phyloP scores from a whole-genome alignment of 2,113 vertebrate species.

The Columba livia region DNA sequence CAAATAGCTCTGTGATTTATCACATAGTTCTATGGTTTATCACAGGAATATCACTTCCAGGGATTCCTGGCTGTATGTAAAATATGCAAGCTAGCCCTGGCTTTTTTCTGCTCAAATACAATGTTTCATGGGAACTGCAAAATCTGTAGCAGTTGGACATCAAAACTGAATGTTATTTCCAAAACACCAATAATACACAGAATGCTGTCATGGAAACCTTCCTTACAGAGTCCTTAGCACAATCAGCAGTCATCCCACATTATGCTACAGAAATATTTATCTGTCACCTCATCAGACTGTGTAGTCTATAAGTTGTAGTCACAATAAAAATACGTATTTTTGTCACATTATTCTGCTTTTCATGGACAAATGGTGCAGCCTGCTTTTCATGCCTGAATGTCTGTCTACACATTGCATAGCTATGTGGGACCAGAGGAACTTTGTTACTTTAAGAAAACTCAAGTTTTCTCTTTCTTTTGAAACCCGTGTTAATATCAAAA shows the following conservation, averaged over 20 bases:
- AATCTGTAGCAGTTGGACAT: conserved; percentile 11
- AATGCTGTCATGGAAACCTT: conserved; percentile 52
- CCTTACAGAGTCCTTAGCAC: not conserved
- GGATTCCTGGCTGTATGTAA: not conserved
- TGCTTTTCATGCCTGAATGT: not conserved
- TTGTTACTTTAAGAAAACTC: not conserved
- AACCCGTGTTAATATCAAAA: not conserved
- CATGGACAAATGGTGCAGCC: not conserved
- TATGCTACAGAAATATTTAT: not conserved
- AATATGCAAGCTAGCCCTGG: not conserved
- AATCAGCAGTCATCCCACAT: not conserved
- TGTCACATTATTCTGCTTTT: not conserved
- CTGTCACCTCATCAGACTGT: not conserved
- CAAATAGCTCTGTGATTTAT: conserved; percentile 11
- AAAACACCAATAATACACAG: not conserved
- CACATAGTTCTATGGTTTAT: not conserved
- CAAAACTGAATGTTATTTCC: conserved; percentile 17
- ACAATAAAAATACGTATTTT: not conserved
- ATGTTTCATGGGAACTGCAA: not conserved
- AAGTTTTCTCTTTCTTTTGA: not conserved
- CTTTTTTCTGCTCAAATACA: not conserved
- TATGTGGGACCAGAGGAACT: not conserved
- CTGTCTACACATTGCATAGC: not conserved
- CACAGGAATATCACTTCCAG: not conserved
- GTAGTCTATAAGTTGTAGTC: not conserved